Conservation (phyloP, 2,113 vertebrate species). For the Semnornis frantzii region DNA sequence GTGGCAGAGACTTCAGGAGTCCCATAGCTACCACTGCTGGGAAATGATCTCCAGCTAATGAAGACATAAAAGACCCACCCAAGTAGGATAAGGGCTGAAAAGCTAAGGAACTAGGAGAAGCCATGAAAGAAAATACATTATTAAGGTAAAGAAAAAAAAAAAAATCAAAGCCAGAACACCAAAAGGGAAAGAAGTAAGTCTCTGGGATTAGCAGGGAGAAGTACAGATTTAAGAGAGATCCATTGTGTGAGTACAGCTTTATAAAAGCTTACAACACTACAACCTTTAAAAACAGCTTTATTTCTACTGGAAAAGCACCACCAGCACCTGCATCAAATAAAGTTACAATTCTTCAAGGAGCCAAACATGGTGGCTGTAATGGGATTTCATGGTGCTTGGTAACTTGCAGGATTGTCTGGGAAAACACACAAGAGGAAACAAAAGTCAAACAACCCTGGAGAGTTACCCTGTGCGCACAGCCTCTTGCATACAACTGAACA, state of each 20-base stretch:
- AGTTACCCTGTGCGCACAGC: neutral
- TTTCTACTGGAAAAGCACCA: constrained; percentile 16
- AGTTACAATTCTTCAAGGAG: neutral
- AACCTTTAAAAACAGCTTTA: constrained; percentile 22
- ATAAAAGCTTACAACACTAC: constrained; percentile 10
- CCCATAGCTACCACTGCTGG: neutral
- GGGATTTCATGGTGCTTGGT: constrained; percentile 50
- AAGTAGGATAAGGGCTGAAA: constrained; percentile 17
- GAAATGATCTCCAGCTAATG: constrained; percentile 3
- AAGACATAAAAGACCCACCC: constrained; percentile 36
- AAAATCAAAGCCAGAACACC: constrained; percentile 39
- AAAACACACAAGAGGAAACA: neutral
- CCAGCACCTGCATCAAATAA: constrained; percentile 37
- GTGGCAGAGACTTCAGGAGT: neutral
- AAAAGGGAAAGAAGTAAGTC: neutral
- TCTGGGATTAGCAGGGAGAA: constrained; percentile 20
- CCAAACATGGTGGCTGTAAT: constrained; percentile 7
- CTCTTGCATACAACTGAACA: neutral
- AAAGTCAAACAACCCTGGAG: neutral
- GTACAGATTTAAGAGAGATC: constrained; percentile 38
- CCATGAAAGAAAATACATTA: constrained; percentile 34
- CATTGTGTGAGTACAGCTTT: constrained; percentile 31
- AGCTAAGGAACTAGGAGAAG: constrained; percentile 5
- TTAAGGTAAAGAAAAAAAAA: constrained; percentile 16
- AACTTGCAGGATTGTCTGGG: constrained; percentile 8